Evolutionary conservation across 2,888 invertebrate species (phyloP), one percentile per base, ranked within the genome.

Genomic region (Slavum lentiscoides): DNA sequence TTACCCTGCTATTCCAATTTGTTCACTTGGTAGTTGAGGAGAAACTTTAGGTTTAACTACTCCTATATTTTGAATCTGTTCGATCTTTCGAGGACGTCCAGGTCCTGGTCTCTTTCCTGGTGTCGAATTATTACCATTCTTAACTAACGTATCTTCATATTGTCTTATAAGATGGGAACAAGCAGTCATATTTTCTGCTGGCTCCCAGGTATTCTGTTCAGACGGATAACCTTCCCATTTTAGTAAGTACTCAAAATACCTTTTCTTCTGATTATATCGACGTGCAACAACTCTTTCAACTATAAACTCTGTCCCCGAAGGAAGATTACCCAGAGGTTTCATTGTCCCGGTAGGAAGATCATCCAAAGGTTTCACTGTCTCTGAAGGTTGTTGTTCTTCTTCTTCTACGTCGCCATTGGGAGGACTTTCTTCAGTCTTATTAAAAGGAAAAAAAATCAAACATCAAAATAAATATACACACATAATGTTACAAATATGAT

Each of bases 211-310:
- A 85, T 94, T 94, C 84, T 92, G 91, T 82, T 93, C 92, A 85
- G 92, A 91, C 39, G 91, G 89, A 84, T 91, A 92, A 70, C 93
- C 92, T 85, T 94, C 93, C 94, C 94, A 95, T 86, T 94, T 95
- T 73, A 95, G 90, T 85, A 94, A 88, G 87, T 94, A 95, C 87
- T 94, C 94, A 84, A 91, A 91, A 86, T 92, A 92, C 83, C 90
- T 89, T 84, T 88, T 88, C 21, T 91, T 89, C 11, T 93, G 92
- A 88, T 94, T 94, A 86, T 92, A 94, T 66, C 94, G 89, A 87
- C 94, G 94, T 53, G 94, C 94, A 69, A 94, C 89, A 83, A 95
- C 94, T 87, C 93, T 93, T 86, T 94, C 94, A 0, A 94, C 93
- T 0, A 90, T 90, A 85, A 90, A 93, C 86, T 94, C 93, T 82